Evolutionary conservation across 1,140 invertebrate genomes (phyloP).

Genomic region (Drosophila lacertosa): DNA sequence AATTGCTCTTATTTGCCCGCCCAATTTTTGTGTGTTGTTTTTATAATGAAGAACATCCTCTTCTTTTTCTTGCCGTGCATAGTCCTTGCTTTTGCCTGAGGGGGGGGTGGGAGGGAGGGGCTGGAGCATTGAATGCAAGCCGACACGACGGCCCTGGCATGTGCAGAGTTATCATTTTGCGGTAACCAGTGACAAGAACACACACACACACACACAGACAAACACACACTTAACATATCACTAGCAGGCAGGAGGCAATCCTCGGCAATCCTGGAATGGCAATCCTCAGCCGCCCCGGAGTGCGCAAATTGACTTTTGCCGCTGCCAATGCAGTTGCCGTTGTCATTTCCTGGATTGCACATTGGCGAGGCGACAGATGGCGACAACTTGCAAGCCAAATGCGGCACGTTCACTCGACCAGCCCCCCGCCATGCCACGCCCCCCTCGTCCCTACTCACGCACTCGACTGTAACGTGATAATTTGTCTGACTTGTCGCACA

Average conservation of each 20-base stretch:
- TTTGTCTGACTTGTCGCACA: slow-evolving; percentile 69
- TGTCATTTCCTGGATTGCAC: slow-evolving; percentile 62
- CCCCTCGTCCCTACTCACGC: too few relatives aligned
- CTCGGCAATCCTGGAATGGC: slow-evolving; percentile 8
- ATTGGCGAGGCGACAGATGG: slow-evolving; percentile 68
- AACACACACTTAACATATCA: slow-evolving; percentile 22
- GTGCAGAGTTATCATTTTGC: slow-evolving; percentile 77
- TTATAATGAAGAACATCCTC: too few relatives aligned
- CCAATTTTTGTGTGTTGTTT: too few relatives aligned
- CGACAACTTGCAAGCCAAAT: slow-evolving; percentile 74
- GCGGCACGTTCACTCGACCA: slow-evolving; percentile 57
- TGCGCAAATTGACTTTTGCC: slow-evolving; percentile 79
- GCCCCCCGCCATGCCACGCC: too few relatives aligned
- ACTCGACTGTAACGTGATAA: slow-evolving; percentile 82
- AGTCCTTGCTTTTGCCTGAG: not conserved
- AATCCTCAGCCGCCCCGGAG: slow-evolving; percentile 38
- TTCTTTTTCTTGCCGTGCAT: not conserved
- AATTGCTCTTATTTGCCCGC: too few relatives aligned
- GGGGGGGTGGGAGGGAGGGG: too few relatives aligned
- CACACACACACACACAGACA: slow-evolving; percentile 16
- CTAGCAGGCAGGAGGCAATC: not conserved
- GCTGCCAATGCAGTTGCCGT: slow-evolving; percentile 76
- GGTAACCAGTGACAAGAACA: slow-evolving; percentile 64
- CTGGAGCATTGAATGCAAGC: slow-evolving; percentile 11
- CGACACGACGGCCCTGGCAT: slow-evolving; percentile 41